Percentiles rank a stretch among this genome's conserved stretches.
Conservation (phyloP, 2,797 vertebrate species). For the Geotrypetes seraphini region DNA sequence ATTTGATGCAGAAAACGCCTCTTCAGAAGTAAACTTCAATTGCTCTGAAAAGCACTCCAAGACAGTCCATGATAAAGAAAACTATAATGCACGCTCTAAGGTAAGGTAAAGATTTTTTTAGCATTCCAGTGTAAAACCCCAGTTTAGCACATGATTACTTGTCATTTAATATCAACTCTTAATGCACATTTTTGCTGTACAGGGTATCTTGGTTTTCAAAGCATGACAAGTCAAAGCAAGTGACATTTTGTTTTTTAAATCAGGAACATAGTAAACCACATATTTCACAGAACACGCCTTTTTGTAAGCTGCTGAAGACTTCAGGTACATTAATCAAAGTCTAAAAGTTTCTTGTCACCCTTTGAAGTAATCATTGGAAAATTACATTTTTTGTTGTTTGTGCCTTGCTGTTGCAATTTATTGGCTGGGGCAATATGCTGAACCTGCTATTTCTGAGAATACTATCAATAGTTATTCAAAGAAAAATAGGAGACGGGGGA, state of each 20-base stretch:
- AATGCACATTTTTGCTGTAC: conserved; percentile 74
- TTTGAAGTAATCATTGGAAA: conserved; percentile 66
- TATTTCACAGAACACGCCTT: conserved; percentile 52
- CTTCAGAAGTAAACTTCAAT: conserved; percentile 36
- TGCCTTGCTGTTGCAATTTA: conserved; percentile 35
- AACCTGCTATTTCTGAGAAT: no score
- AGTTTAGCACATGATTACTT: conserved; percentile 29
- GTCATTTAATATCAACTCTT: conserved; percentile 66
- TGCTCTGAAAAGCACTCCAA: conserved; percentile 19
- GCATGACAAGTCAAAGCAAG: conserved; percentile 61
- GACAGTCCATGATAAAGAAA: conserved; percentile 35
- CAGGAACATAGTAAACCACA: conserved; percentile 56
- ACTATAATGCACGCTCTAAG: conserved; percentile 47
- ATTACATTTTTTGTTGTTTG: conserved; percentile 53
- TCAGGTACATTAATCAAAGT: conserved; percentile 71
- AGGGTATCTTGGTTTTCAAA: conserved; percentile 72
- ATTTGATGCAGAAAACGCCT: conserved; percentile 63
- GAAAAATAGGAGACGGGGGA: no score
- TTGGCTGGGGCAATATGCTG: conserved; percentile 14
- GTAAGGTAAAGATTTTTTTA: conserved; percentile 43
- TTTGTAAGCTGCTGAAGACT: conserved; percentile 55
- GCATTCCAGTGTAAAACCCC: conserved; percentile 20
- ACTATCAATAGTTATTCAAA: no score
- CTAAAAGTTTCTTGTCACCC: conserved; percentile 52
- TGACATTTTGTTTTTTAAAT: conserved; percentile 72